Evolutionary conservation across 1,140 invertebrate genomes (phyloP).

Genomic region (Panagrolaimus sp.): DNA sequence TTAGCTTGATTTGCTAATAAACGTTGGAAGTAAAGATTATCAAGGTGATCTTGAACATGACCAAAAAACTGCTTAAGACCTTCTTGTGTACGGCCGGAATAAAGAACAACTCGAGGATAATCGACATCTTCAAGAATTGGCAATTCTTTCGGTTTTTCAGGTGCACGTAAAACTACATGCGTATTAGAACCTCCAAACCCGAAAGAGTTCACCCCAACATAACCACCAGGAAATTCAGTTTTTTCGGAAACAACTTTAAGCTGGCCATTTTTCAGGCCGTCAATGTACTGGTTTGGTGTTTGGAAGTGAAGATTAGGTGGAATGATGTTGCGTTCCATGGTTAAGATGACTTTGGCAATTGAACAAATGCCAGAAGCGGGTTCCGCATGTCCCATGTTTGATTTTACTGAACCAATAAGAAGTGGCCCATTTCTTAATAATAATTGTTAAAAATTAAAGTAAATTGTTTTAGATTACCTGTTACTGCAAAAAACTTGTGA

Average conservation of each 20-base stretch:
- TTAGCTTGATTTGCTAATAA: conserved; percentile 54
- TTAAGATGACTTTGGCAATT: conserved; percentile 66
- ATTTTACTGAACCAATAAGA: conserved; percentile 88
- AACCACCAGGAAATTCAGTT: conserved; percentile 75
- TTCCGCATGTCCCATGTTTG: conserved; percentile 95
- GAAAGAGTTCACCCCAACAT: conserved; percentile 85
- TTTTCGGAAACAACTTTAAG: conserved; percentile 78
- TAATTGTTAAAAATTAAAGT: conserved; percentile 24
- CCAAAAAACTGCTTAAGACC: conserved; percentile 70
- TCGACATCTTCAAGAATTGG: conserved; percentile 46
- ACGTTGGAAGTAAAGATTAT: conserved; percentile 53
- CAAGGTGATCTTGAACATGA: conserved; percentile 62
- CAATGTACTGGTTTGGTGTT: conserved; percentile 79
- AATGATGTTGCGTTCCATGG: conserved; percentile 79
- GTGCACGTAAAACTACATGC: conserved; percentile 70
- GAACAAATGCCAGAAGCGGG: conserved; percentile 75
- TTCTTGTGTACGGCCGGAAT: conserved; percentile 78
- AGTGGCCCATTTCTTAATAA: conserved; percentile 69
- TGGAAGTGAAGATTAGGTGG: conserved; percentile 84
- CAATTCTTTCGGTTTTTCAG: conserved; percentile 62
- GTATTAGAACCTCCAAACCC: conserved; percentile 95
- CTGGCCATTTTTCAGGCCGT: conserved; percentile 75
- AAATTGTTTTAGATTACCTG: conserved; percentile 41
- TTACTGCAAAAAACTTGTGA: conserved; percentile 82
- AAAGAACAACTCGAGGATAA: conserved; percentile 70